Base-by-base conservation (phyloP, 2,888 invertebrate species). In the Nymphalis c-album region DNA sequence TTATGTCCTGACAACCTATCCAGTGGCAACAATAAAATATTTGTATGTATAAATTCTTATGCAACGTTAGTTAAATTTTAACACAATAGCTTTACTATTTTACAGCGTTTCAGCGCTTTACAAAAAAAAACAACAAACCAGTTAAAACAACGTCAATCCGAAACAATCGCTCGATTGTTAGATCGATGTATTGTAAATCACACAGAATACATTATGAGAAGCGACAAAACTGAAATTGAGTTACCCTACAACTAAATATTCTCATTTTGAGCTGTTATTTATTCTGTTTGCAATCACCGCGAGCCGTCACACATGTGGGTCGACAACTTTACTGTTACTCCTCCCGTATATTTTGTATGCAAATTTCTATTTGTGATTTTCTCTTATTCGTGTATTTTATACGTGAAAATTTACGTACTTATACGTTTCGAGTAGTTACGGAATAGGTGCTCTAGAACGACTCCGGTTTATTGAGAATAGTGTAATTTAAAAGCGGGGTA, bases 361-460 rank as follows among this genome's bases (percentile, higher is more conserved):
- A 77, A 77, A 77, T 77, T 71, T 76, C 74, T 75, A 73, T 72
- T 73, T 76, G 68, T 71, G 72, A 76, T 74, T 75, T 75, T 73
- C 73, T 71, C 73, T 75, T 76, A 74, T 74, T 72, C 70, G 70
- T 70, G 68, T 64, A 72, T 69, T 70, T 71, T 69, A 64, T 68
- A 62, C 68, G 62, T 63, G 53, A 60, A 60, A 60, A 60, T 51
- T 57, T 57, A n/a, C 57, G 18, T 57, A 40, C 57, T 57, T 20
- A 18, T 57, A 55, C 18, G 48, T 48, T 48, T n/a, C 40, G 57
- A n/a, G 18, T 35, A 31, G n/a, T 31, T 57, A 22, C n/a, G 31
- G 35, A 31, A 26, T 55, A 55, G 26, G 53, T 17, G n/a, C 57
- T 57, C 57, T 35, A n/a, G 8, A 57, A 48, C 18, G 18, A 48